Evolutionary conservation across 2,888 invertebrate species (phyloP).

Genomic region (Agrochola lychnidis): DNA sequence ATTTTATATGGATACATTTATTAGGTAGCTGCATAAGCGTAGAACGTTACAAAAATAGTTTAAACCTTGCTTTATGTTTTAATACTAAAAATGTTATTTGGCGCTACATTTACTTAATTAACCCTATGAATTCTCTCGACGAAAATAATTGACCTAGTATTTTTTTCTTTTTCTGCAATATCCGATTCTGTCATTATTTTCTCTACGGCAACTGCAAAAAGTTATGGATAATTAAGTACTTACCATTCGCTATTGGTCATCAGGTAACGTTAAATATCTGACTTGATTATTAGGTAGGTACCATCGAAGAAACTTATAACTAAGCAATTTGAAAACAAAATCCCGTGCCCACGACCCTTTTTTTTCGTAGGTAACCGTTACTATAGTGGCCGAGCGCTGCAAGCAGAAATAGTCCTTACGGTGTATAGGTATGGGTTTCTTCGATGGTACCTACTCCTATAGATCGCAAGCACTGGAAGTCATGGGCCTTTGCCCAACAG

Average conservation of each 20-base stretch:
- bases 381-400: too few relatives aligned
- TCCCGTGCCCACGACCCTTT: too few relatives aligned
- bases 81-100: background rate
- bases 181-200: background rate
- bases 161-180: background rate
- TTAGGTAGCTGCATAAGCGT: background rate
- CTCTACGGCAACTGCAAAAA: background rate
- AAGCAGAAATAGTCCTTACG: too few relatives aligned
- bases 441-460: too few relatives aligned
- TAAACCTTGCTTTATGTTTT: background rate
- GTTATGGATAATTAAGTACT: background rate
- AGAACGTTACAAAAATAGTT: background rate
- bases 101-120: background rate
- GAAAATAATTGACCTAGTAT: background rate
- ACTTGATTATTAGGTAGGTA: background rate
- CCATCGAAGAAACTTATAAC: too few relatives aligned
- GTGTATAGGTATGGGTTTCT: too few relatives aligned
- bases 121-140: background rate
- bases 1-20: slow-evolving; percentile 5
- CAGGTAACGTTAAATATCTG: background rate
- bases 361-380: too few relatives aligned
- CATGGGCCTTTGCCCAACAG: too few relatives aligned
- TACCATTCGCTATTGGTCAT: background rate
- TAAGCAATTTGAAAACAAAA: too few relatives aligned
- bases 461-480: too few relatives aligned